Base-by-base conservation (phyloP, 2,113 vertebrate species). In the Aphyosemion australe region DNA sequence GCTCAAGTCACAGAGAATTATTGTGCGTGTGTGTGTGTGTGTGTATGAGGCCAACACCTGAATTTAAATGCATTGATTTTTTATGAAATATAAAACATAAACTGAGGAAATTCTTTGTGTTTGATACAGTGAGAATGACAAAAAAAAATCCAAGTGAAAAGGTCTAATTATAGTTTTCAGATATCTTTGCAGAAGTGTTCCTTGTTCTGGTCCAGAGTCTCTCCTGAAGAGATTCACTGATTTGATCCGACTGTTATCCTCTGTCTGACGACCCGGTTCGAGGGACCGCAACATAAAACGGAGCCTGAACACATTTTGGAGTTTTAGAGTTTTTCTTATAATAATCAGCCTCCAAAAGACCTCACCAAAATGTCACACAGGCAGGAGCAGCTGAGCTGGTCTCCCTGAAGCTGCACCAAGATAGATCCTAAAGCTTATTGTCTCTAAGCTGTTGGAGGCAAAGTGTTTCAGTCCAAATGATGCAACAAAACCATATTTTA, bases 141-240 rank as follows among this genome's bases (percentile, higher is more conserved):
- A 55, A 59, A 49, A 39, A 54, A 34, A 14, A 61, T n/a, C n/a
- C 57, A 84, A 56, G 60, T 65, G 1, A 60, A 70, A 54, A 45
- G 7, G 6, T 39, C 12, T 31, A 2, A 14, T n/a, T n/a, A n/a
- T n/a, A n/a, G n/a, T 31, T 53, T 43, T 5, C 6, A 12, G 1
- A 7, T 34, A 0, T 10, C 32, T 56, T 59, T 12, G 14, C n/a
- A 0, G n/a, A 55, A 55, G 12, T 5, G n/a, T 18, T 45, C 31
- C 3, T 66, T 49, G 11, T 75, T 69, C 53, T 53, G 15, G 12
- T 65, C 45, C 41, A 20, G 19, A 65, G 8, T 55, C 11, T 65
- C 54, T 65, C 43, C 37, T 63, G 20, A 5, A 52, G 10, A 19
- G 16, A 57, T 45, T 12, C 12, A 31, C 41, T 13, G 34, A 9